These are phyloP conservation scores for Acanthococcus lagerstroemiae DNA, from an alignment of 2,888 invertebrate genomes.

Conservation along the genomic window DNA sequence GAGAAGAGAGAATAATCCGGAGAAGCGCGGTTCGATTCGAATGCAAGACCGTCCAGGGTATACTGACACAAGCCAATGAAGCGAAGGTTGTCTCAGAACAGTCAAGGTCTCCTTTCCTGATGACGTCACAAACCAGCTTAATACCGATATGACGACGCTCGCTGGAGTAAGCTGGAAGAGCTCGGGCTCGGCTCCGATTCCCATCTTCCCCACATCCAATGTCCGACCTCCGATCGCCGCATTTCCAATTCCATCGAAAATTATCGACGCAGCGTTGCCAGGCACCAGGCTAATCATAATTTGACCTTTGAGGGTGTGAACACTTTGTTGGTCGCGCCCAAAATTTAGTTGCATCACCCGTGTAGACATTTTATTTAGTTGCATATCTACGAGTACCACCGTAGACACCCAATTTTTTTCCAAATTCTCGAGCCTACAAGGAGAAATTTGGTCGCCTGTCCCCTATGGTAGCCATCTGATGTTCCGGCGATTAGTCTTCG, in stretches of 20 bases:
- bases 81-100: constrained; percentile 25
- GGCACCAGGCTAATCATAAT: background rate
- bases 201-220: too few species aligned
- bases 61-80: constrained; percentile 17
- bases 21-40: background rate
- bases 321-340: too few species aligned
- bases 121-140: constrained; percentile 26
- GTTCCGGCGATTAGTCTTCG: too few species aligned
- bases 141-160: background rate
- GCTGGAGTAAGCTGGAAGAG: too few species aligned
- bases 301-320: too few species aligned
- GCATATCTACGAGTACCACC: too few species aligned
- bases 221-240: too few species aligned
- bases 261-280: background rate
- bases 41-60: background rate
- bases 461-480: background rate
- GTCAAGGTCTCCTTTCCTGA: constrained; percentile 19
- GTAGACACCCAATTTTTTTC: background rate
- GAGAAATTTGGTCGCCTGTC: background rate
- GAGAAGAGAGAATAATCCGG: too few species aligned
- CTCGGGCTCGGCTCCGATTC: too few species aligned
- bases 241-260: too few species aligned
- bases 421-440: background rate
- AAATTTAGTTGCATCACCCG: too few species aligned
- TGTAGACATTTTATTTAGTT: too few species aligned